Percentiles rank a stretch among this genome's conserved stretches.
phyloP scores from a whole-genome alignment of 2,113 vertebrate species.

The Lycaon pictus region DNA sequence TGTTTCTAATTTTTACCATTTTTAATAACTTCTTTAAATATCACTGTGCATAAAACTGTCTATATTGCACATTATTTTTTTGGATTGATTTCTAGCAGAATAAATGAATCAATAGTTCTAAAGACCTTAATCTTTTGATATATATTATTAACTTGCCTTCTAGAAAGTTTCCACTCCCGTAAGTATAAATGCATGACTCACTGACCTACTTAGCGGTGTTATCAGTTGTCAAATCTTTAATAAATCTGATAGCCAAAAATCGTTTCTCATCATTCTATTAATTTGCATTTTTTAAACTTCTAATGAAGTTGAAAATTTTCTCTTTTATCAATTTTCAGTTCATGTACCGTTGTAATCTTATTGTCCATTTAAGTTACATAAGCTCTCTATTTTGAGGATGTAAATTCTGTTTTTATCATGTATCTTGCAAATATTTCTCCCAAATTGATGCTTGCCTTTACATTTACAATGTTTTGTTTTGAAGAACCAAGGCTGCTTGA shows the following conservation, averaged over 20 bases:
- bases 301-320: background rate
- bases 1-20: conserved; percentile 10
- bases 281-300: background rate
- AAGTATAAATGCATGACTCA: background rate
- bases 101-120: background rate
- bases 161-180: background rate
- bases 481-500: background rate
- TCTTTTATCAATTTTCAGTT: conserved; percentile 6
- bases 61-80: background rate
- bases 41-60: background rate
- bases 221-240: background rate
- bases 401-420: background rate
- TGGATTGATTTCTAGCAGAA: background rate
- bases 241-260: background rate
- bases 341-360: background rate
- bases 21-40: background rate
- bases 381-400: background rate
- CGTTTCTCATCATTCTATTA: background rate
- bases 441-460: background rate
- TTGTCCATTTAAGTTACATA: background rate
- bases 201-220: background rate
- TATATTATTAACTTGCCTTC: background rate
- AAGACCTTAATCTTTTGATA: conserved; percentile 9
- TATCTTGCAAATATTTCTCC: conserved; percentile 12
- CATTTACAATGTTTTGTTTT: background rate